These are phyloP conservation scores for Oreochromis aureus DNA, from an alignment of 2,113 vertebrate genomes.

Conservation along the genomic window DNA sequence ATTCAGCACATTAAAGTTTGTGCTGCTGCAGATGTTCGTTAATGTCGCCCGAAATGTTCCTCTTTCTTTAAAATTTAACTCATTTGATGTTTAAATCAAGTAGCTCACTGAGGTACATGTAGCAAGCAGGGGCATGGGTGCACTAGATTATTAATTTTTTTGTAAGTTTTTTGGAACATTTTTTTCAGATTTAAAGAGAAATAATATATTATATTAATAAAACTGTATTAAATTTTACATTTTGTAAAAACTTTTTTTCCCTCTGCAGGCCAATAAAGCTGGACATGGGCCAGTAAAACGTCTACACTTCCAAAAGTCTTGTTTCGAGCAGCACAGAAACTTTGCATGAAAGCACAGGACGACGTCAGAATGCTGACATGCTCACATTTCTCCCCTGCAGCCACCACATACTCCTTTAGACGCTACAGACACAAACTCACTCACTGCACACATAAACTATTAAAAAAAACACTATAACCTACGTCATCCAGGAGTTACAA, in stretches of 20 bases:
- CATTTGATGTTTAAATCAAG: neutral
- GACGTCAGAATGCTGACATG: neutral
- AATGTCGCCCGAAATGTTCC: neutral
- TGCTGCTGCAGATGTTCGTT: neutral
- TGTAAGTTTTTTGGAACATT: neutral
- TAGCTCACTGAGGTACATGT: neutral
- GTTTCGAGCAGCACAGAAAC: no score
- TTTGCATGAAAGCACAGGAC: neutral
- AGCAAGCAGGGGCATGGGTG: neutral
- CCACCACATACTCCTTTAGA: neutral
- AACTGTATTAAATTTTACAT: neutral
- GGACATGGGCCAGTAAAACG: fast-evolving
- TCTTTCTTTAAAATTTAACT: neutral
- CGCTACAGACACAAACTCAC: neutral
- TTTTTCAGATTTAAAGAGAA: neutral
- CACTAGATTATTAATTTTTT: neutral
- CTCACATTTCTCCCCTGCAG: neutral
- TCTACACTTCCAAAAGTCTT: neutral
- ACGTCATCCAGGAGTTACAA: neutral
- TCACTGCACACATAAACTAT: neutral
- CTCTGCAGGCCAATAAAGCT: neutral
- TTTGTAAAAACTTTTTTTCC: neutral
- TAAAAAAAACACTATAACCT: neutral
- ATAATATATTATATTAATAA: neutral
- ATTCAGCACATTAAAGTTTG: neutral